Conservation (phyloP, 2,113 vertebrate genomes). For the Dromas ardeola region DNA sequence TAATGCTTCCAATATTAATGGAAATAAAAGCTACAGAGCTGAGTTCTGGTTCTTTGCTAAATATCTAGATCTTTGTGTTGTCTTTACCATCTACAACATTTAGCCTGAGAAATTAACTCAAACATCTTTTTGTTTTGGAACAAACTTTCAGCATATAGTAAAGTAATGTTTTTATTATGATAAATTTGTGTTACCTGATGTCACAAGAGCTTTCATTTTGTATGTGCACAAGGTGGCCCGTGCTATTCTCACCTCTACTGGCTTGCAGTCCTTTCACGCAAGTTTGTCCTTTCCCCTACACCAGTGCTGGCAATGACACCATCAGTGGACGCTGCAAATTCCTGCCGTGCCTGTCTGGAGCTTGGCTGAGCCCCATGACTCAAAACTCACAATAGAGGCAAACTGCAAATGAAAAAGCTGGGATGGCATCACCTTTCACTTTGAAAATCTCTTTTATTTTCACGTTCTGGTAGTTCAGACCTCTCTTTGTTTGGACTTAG, state of each 20-base stretch:
- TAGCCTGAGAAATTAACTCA: neutral
- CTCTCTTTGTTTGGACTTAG: neutral
- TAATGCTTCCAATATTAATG: neutral
- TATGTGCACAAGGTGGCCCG: neutral
- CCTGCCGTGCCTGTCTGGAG: neutral
- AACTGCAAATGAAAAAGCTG: neutral
- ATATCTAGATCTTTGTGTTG: neutral
- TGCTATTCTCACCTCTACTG: neutral
- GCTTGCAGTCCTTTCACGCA: neutral
- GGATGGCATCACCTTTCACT: neutral
- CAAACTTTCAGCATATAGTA: neutral
- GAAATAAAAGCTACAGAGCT: conserved; percentile 22
- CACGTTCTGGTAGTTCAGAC: neutral
- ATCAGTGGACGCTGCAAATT: neutral
- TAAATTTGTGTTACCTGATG: neutral
- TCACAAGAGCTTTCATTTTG: neutral
- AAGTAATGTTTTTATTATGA: neutral
- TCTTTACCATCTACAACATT: neutral
- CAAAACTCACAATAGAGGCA: neutral
- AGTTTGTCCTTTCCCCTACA: neutral
- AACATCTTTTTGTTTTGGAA: neutral
- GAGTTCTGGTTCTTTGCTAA: neutral
- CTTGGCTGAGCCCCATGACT: neutral
- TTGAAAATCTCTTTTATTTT: neutral
- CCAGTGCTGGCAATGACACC: neutral